phyloP scores from a whole-genome alignment of 2,888 invertebrate genomes.

The Celastrina argiolus region DNA sequence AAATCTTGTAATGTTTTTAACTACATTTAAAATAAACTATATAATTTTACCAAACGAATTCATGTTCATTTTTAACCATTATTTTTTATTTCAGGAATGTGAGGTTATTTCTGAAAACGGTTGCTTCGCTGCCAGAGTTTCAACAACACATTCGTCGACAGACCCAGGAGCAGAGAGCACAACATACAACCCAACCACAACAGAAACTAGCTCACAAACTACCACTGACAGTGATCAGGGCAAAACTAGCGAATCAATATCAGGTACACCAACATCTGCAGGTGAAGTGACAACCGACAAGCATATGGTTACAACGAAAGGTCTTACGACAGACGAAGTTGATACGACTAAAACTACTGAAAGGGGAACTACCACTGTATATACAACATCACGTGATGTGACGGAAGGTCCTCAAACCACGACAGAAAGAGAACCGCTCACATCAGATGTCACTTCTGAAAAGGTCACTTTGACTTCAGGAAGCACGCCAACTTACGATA shows the following conservation, averaged over 20 bases:
- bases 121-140: slow-evolving; percentile 28
- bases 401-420: neutral
- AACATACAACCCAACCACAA: neutral
- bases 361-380: neutral
- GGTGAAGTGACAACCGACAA: neutral
- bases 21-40: too few relatives aligned
- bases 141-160: slow-evolving; percentile 21
- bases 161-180: slow-evolving; percentile 18
- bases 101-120: slow-evolving; percentile 31
- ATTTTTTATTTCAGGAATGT: slow-evolving; percentile 28
- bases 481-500: neutral
- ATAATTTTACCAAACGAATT: too few relatives aligned
- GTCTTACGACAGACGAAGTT: neutral
- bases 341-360: neutral
- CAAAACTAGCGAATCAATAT: slow-evolving; percentile 15
- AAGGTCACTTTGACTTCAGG: neutral
- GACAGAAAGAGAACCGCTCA: neutral
- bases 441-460: neutral
- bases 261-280: neutral
- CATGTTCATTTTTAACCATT: neutral
- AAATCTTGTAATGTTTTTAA: too few relatives aligned
- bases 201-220: neutral
- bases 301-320: neutral
- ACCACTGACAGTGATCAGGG: neutral
- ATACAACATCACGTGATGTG: neutral